These are phyloP conservation scores for Hipparchia sbordonii DNA, from an alignment of 2,888 invertebrate species.

Conservation along the genomic window DNA sequence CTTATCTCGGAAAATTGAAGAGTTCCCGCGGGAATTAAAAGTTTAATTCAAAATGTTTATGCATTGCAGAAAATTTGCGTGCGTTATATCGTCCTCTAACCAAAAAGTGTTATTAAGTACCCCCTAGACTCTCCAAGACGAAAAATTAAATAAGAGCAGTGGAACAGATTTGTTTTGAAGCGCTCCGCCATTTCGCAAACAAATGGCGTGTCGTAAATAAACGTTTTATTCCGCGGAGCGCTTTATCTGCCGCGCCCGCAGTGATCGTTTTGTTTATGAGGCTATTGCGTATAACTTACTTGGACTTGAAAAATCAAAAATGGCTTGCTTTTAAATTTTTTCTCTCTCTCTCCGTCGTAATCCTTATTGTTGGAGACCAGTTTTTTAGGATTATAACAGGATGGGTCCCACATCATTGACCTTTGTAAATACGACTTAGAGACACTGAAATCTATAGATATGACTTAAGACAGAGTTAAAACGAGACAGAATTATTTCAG, in stretches of 20 bases:
- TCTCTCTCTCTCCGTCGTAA: no score
- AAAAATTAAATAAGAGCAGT: slow-evolving; percentile 36
- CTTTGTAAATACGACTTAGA: no score
- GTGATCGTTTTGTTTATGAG: slow-evolving; percentile 37
- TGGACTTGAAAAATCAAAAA: slow-evolving; percentile 22
- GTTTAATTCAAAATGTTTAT: background rate
- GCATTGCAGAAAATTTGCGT: background rate
- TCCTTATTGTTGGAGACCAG: no score
- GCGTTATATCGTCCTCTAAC: slow-evolving; percentile 1
- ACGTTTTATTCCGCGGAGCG: slow-evolving; percentile 40
- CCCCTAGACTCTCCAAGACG: slow-evolving; percentile 22
- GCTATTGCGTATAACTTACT: slow-evolving; percentile 20
- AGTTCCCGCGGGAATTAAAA: no score
- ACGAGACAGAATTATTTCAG: no score
- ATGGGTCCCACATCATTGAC: no score
- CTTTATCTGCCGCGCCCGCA: slow-evolving; percentile 35
- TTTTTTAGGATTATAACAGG: no score
- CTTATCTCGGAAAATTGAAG: no score
- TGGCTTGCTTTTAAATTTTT: background rate
- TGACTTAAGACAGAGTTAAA: no score
- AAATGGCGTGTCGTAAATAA: slow-evolving; percentile 44
- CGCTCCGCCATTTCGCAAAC: slow-evolving; percentile 43
- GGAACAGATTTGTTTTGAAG: slow-evolving; percentile 38
- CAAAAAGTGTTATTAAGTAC: slow-evolving; percentile 17
- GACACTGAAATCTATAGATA: no score